Evolutionary conservation across 2,888 invertebrate species (phyloP).

Genomic region (Ischnura elegans): DNA sequence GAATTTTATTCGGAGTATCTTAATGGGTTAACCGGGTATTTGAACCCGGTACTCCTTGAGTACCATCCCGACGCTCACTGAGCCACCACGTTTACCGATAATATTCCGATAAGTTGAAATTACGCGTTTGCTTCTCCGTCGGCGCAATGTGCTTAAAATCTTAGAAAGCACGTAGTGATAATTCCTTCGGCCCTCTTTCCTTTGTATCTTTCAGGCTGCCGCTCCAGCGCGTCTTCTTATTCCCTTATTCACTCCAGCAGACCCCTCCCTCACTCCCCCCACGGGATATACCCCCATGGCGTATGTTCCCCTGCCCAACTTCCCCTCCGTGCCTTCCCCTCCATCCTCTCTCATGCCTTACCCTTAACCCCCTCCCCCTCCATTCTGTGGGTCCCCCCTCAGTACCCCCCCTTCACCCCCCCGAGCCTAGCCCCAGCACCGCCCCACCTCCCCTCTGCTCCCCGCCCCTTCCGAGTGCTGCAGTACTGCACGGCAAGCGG

Average conservation of each 20-base stretch:
- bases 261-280: background rate
- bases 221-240: background rate
- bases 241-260: background rate
- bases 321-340: background rate
- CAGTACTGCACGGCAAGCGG: conserved; percentile 57
- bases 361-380: background rate
- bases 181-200: background rate
- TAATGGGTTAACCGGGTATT: too few relatives aligned
- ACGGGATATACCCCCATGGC: background rate
- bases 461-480: conserved; percentile 34
- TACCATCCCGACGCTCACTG: too few relatives aligned
- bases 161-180: background rate
- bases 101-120: too few relatives aligned
- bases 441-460: background rate
- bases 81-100: too few relatives aligned
- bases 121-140: too few relatives aligned
- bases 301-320: background rate
- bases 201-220: background rate
- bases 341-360: background rate
- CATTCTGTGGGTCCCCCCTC: background rate
- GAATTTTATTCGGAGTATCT: too few relatives aligned
- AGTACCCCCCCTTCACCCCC: background rate
- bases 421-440: background rate
- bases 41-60: too few relatives aligned
- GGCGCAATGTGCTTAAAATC: too few relatives aligned